phyloP scores from a whole-genome alignment of 2,888 invertebrate genomes.

The Dolichomitus sp. region DNA sequence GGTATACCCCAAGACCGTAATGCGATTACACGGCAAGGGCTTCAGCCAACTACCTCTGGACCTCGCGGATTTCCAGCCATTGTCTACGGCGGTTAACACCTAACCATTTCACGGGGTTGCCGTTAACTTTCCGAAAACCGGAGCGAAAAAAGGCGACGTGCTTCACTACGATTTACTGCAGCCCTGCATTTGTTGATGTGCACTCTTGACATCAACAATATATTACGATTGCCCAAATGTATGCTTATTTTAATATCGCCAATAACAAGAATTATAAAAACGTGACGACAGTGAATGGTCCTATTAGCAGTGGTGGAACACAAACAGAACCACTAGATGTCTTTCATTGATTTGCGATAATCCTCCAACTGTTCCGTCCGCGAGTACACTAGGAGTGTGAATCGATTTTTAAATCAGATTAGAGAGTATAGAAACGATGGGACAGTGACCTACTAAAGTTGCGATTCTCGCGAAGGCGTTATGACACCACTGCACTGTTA shows the following conservation, averaged over 20 bases:
- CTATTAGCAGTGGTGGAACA: not conserved
- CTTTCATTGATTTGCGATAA: conserved; percentile 5
- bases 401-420: conserved; percentile 39
- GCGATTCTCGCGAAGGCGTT: conserved; percentile 20
- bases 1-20: conserved; percentile 81
- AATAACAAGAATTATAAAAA: not conserved
- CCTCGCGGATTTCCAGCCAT: conserved; percentile 80
- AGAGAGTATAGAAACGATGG: conserved; percentile 20
- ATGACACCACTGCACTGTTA: not conserved
- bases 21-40: conserved; percentile 85
- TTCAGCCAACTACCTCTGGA: conserved; percentile 84
- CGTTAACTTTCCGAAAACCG: conserved; percentile 18
- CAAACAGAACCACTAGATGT: not conserved
- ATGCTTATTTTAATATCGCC: not conserved
- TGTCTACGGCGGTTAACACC: conserved; percentile 71
- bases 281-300: not conserved
- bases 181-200: no score
- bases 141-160: not conserved
- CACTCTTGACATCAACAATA: not conserved
- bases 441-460: conserved; percentile 59
- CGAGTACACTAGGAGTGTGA: not conserved
- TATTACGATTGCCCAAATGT: not conserved
- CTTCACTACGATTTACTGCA: no score
- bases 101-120: conserved; percentile 76
- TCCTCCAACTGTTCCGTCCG: not conserved